Conservation (phyloP, 2,113 vertebrate species). For the Chiloscyllium plagiosum region DNA sequence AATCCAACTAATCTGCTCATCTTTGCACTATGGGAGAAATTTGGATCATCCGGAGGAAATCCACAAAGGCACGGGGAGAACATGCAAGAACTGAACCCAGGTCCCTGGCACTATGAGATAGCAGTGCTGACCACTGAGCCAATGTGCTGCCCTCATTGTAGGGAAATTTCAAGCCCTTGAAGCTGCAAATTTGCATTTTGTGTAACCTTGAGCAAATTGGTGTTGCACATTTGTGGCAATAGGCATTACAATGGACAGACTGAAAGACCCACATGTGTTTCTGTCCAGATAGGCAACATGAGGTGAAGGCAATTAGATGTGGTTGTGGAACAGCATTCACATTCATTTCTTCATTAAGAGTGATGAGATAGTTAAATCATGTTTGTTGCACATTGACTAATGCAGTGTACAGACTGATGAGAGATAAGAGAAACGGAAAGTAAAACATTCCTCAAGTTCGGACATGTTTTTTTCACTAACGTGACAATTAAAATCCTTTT, state of each 20-base stretch:
- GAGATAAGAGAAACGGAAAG: background rate
- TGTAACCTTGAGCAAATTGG: background rate
- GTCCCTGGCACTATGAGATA: no score
- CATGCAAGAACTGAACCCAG: no score
- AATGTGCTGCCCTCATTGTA: background rate
- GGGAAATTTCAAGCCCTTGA: background rate
- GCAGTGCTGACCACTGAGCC: no score
- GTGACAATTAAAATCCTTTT: background rate
- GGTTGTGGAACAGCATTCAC: background rate
- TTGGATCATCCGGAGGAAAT: no score
- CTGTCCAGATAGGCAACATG: background rate
- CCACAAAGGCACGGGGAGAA: no score
- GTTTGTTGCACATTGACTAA: background rate
- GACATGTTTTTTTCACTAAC: background rate
- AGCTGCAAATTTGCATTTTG: background rate
- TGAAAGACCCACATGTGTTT: background rate
- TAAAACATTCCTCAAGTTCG: background rate
- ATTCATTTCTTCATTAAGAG: background rate
- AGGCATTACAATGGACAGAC: background rate
- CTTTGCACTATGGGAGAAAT: no score
- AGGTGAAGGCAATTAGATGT: background rate
- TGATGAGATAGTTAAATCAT: background rate
- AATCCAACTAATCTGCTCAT: no score
- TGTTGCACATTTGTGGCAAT: background rate
- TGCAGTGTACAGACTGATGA: background rate